Percentiles rank a stretch among this genome's conserved stretches.
Evolutionary conservation across 1,140 invertebrate species (phyloP).

Genomic region (Aphis gossypii): DNA sequence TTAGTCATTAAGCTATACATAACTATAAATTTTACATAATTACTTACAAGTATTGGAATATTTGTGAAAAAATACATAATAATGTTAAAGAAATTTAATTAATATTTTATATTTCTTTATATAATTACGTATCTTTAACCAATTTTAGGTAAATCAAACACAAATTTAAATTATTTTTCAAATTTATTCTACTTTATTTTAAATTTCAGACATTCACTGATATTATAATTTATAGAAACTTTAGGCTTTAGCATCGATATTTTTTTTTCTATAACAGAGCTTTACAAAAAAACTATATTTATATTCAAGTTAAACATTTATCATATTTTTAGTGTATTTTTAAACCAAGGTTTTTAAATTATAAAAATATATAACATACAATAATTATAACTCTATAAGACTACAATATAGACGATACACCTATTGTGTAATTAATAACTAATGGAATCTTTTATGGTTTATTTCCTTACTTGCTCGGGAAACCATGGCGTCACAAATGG

Average conservation of each 20-base stretch:
- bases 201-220: no score
- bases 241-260: neutral
- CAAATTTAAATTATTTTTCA: no score
- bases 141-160: no score
- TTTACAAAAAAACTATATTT: neutral
- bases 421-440: neutral
- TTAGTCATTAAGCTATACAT: no score
- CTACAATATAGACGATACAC: neutral
- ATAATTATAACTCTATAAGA: neutral
- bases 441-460: neutral
- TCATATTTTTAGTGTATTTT: neutral
- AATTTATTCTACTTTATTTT: no score
- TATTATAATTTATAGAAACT: no score
- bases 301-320: neutral
- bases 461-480: conserved; percentile 80
- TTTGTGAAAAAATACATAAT: no score
- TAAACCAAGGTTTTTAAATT: neutral
- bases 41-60: no score
- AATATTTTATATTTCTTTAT: no score
- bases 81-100: no score
- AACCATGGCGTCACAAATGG: conserved; percentile 94
- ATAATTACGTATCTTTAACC: no score
- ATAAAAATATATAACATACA: neutral
- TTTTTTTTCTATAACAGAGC: neutral
- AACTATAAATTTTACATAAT: no score